Conservation (phyloP, 2,797 vertebrate genomes). For the Fratercula arctica region DNA sequence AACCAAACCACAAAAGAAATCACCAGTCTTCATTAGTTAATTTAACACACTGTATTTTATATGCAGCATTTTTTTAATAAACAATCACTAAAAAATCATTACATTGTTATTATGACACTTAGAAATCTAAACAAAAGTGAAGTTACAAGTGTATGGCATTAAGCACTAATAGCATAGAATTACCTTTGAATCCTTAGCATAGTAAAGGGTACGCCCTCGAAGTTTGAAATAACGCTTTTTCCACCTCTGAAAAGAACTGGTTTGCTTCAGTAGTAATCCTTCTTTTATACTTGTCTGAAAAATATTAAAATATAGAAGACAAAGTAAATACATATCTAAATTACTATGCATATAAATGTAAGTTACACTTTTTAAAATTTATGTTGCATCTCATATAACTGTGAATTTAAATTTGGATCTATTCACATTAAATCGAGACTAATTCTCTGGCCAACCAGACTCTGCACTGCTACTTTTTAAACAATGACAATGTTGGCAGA, state of each 20-base stretch:
- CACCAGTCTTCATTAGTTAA: background rate
- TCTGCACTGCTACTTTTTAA: background rate
- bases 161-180: background rate
- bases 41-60: background rate
- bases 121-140: background rate
- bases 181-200: slow-evolving; percentile 99
- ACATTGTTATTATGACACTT: background rate
- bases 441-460: background rate
- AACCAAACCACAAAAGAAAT: background rate
- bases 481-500: background rate
- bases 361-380: background rate
- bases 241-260: slow-evolving; percentile 98
- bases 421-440: background rate
- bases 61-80: background rate
- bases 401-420: background rate
- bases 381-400: background rate
- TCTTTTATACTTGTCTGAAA: slow-evolving; percentile 96
- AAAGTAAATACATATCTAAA: background rate
- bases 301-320: slow-evolving; percentile 39
- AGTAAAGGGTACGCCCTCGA: slow-evolving; percentile 95
- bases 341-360: background rate
- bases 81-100: background rate
- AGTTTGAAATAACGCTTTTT: slow-evolving; percentile 98
- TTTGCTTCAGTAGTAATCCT: slow-evolving; percentile 95
- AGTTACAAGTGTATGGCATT: background rate